phyloP scores from a whole-genome alignment of 2,113 vertebrate genomes.

The Apaloderma vittatum region DNA sequence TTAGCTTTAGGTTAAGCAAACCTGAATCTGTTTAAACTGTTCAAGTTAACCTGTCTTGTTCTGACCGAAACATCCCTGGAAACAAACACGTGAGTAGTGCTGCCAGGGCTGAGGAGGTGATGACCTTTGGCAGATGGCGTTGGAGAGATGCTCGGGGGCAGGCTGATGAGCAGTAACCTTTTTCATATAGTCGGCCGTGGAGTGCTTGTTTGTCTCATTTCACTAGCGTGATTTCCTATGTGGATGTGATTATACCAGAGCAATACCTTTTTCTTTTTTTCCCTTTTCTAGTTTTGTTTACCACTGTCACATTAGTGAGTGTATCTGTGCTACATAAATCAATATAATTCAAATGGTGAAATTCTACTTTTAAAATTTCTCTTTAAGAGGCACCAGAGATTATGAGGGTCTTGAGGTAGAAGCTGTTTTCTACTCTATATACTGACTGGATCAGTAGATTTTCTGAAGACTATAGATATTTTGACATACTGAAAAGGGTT shows the following conservation, averaged over 20 bases:
- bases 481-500: not conserved
- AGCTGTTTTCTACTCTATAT: not conserved
- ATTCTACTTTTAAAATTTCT: not conserved
- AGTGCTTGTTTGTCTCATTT: not conserved
- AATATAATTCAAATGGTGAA: not conserved
- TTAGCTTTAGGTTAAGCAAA: not conserved
- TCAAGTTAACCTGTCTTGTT: not conserved
- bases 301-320: not conserved
- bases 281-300: not conserved
- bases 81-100: not conserved
- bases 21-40: not conserved
- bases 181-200: not conserved
- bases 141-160: constrained; percentile 42
- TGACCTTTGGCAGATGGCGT: constrained; percentile 52
- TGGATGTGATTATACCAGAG: not conserved
- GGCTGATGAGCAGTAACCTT: not conserved
- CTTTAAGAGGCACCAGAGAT: not conserved
- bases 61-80: not conserved
- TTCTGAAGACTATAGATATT: not conserved
- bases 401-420: not conserved
- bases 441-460: not conserved
- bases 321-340: not conserved
- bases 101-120: not conserved
- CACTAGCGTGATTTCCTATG: not conserved
- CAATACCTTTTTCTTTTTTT: not conserved